These are phyloP conservation scores for Campylomormyrus tamandua DNA, from an alignment of 2,113 vertebrate species.

Conservation along the genomic window DNA sequence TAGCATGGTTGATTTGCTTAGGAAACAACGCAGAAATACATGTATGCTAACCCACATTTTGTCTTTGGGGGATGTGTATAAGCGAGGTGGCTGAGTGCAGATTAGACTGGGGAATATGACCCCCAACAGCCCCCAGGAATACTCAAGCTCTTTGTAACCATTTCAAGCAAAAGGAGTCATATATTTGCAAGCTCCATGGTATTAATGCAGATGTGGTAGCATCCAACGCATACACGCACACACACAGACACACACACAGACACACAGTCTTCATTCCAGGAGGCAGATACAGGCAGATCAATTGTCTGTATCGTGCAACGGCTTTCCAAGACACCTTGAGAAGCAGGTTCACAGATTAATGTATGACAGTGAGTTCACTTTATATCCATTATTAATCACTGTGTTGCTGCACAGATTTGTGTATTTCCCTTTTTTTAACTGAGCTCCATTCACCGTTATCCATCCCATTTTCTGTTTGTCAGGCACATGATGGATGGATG, in stretches of 20 bases:
- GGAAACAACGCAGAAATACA: neutral
- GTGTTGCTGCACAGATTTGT: conserved; percentile 18
- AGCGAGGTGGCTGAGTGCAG: neutral
- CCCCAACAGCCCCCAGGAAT: neutral
- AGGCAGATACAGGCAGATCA: conserved; percentile 2
- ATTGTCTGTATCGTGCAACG: conserved; percentile 37
- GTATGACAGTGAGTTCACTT: conserved; percentile 36
- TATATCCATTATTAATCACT: conserved; percentile 40
- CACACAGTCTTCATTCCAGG: neutral
- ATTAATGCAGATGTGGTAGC: neutral
- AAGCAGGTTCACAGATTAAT: conserved; percentile 41
- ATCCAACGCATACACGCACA: neutral
- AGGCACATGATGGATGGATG: neutral
- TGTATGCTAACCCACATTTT: neutral
- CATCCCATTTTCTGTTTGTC: neutral
- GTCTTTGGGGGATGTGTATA: neutral
- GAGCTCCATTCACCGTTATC: neutral
- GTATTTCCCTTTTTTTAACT: conserved; percentile 23
- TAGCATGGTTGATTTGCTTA: neutral
- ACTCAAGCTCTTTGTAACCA: neutral
- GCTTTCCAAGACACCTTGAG: conserved; percentile 22
- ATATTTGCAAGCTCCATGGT: neutral
- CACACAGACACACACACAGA: neutral
- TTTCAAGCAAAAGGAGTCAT: neutral
- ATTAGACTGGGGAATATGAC: neutral